phyloP scores from a whole-genome alignment of 2,888 invertebrate genomes.

The Drosophila robusta region DNA sequence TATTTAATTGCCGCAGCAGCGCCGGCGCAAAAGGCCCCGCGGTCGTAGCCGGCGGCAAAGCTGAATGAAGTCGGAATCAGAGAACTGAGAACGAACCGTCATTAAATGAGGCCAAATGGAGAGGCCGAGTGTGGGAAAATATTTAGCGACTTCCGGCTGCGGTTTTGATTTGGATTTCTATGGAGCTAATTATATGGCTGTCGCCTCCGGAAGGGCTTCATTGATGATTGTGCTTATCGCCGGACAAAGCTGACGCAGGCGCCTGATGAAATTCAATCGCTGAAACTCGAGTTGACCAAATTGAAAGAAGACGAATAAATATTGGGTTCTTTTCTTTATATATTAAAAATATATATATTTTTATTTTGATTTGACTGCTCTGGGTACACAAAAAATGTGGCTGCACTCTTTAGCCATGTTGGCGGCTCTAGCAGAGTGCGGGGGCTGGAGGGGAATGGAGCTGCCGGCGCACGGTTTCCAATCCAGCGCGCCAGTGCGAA shows the following conservation, averaged over 20 bases:
- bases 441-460: background rate
- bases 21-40: conserved; percentile 71
- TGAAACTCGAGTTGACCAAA: conserved; percentile 42
- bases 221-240: conserved; percentile 56
- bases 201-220: conserved; percentile 61
- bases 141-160: conserved; percentile 82
- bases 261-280: conserved; percentile 44
- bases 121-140: conserved; percentile 80
- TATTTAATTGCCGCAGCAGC: conserved; percentile 78
- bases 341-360: conserved; percentile 11
- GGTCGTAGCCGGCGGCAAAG: conserved; percentile 22
- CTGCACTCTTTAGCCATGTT: conserved; percentile 48
- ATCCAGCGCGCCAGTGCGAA: conserved; percentile 37
- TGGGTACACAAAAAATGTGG: conserved; percentile 10
- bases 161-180: conserved; percentile 61
- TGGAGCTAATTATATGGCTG: conserved; percentile 49
- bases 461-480: conserved; percentile 41
- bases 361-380: conserved; percentile 11
- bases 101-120: conserved; percentile 74
- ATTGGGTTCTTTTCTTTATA: background rate
- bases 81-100: conserved; percentile 48
- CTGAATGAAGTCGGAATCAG: conserved; percentile 39
- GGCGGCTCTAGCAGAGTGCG: conserved; percentile 50
- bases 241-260: conserved; percentile 32
- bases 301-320: conserved; percentile 22